A percentile compares a stretch with the other conserved stretches of the same genome.
Evolutionary conservation across 1,140 invertebrate species (phyloP).

Genomic region (Panulirus ornatus): DNA sequence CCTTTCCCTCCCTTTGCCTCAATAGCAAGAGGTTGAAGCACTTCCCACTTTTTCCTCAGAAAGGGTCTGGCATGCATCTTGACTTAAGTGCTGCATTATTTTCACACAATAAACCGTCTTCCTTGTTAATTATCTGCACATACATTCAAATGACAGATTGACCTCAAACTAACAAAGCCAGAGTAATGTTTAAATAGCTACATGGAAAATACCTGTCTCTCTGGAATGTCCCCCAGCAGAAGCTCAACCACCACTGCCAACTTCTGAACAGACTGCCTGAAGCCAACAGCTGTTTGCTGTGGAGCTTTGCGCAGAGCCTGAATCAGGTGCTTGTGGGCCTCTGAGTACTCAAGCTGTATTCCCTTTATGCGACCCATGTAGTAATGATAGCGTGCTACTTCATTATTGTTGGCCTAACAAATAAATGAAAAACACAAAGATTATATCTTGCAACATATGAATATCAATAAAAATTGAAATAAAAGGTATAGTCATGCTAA

Average conservation of each 20-base stretch:
- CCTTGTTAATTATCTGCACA: too few relatives aligned
- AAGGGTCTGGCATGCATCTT: too few relatives aligned
- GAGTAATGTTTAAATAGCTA: not conserved
- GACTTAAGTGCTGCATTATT: too few relatives aligned
- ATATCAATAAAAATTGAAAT: too few relatives aligned
- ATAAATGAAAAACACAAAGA: not conserved
- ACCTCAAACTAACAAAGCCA: not conserved
- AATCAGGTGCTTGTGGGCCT: conserved; percentile 95
- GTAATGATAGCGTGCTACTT: conserved; percentile 98
- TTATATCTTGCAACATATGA: too few relatives aligned
- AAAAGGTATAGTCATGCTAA: too few relatives aligned
- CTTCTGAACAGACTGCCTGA: conserved; percentile 98
- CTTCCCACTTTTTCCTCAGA: too few relatives aligned
- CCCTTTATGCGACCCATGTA: conserved; percentile 98
- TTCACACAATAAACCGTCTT: too few relatives aligned
- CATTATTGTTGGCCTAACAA: conserved; percentile 93
- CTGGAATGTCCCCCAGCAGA: conserved; percentile 97
- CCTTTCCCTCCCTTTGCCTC: too few relatives aligned
- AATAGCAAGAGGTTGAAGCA: too few relatives aligned
- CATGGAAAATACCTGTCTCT: conserved; percentile 81
- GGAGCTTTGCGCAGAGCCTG: conserved; percentile 96
- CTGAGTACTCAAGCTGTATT: conserved; percentile 97
- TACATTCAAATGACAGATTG: too few relatives aligned
- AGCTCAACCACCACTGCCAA: conserved; percentile 97
- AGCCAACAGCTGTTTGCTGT: conserved; percentile 97